These are phyloP conservation scores for Eupithecia vulgata DNA, from an alignment of 2,888 invertebrate species.

Conservation along the genomic window DNA sequence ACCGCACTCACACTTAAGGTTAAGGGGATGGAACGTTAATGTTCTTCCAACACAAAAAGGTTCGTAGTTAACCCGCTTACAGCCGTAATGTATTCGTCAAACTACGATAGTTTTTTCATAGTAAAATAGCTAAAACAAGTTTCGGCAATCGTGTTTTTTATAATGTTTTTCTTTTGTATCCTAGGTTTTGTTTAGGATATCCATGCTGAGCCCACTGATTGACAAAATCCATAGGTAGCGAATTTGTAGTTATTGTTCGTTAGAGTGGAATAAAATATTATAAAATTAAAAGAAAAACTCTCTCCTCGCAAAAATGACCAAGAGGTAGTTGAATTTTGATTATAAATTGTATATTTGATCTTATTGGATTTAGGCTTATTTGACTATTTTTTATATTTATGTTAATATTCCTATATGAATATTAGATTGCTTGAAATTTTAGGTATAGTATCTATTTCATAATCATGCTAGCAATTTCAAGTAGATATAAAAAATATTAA, in stretches of 20 bases:
- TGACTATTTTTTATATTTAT: constrained; percentile 1
- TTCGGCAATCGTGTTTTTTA: too few species aligned
- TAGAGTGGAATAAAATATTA: neutral
- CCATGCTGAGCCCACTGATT: neutral
- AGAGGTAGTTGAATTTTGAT: constrained; percentile 4
- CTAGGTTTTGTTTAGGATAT: too few species aligned
- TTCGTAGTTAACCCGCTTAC: too few species aligned
- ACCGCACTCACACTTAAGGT: too few species aligned
- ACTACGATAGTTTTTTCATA: too few species aligned
- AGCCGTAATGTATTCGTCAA: too few species aligned
- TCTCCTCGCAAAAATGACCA: constrained; percentile 30
- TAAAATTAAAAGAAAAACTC: constrained; percentile 6
- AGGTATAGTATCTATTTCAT: neutral
- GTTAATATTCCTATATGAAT: constrained; percentile 5
- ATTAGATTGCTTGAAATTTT: constrained; percentile 17
- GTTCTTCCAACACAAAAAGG: too few species aligned
- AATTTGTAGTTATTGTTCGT: neutral
- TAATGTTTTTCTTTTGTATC: too few species aligned
- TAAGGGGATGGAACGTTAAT: too few species aligned
- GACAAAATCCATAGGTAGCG: neutral
- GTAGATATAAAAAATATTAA: neutral
- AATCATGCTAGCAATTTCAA: neutral
- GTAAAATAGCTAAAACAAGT: too few species aligned
- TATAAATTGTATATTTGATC: constrained; percentile 12
- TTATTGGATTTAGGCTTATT: constrained; percentile 5